Percentiles rank a stretch among this genome's conserved stretches.
phyloP scores from a whole-genome alignment of 2,797 vertebrate genomes.

The Platalea minor region DNA sequence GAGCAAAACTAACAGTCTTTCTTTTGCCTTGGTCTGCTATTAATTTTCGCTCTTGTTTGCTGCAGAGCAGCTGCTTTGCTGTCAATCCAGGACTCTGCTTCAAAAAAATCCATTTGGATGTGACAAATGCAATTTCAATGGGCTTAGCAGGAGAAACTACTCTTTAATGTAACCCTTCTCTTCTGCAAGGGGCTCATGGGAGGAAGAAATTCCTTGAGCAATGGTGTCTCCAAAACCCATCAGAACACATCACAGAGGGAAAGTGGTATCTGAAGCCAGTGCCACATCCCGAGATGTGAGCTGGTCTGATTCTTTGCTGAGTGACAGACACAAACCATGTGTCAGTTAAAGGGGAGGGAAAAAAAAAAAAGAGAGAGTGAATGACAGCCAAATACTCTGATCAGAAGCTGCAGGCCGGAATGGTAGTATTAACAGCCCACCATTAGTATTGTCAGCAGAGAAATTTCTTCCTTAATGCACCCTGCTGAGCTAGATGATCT shows the following conservation, averaged over 20 bases:
- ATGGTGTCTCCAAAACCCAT: background rate
- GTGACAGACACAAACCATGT: background rate
- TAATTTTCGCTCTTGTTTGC: conserved; percentile 70
- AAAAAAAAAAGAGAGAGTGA: too few relatives aligned
- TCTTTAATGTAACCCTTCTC: conserved; percentile 10
- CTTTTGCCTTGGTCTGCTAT: conserved; percentile 67
- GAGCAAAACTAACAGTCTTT: conserved; percentile 68
- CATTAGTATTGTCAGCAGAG: background rate
- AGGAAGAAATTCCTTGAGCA: conserved; percentile 55
- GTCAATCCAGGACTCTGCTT: conserved; percentile 59
- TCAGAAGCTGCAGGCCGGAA: background rate
- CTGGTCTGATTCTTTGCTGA: background rate
- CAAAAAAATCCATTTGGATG: conserved; percentile 66
- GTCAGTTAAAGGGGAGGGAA: background rate
- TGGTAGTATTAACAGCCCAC: background rate
- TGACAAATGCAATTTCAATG: conserved; percentile 72
- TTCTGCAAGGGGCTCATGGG: conserved; percentile 24
- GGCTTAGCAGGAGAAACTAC: conserved; percentile 56
- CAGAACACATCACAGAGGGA: background rate
- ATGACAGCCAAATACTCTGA: background rate
- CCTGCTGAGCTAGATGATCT: background rate
- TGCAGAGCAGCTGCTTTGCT: conserved; percentile 62
- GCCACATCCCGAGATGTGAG: background rate
- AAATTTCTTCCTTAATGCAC: background rate
- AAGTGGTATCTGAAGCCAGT: background rate